phyloP scores from a whole-genome alignment of 1,140 invertebrate species.

The Drosophila trapezifrons region DNA sequence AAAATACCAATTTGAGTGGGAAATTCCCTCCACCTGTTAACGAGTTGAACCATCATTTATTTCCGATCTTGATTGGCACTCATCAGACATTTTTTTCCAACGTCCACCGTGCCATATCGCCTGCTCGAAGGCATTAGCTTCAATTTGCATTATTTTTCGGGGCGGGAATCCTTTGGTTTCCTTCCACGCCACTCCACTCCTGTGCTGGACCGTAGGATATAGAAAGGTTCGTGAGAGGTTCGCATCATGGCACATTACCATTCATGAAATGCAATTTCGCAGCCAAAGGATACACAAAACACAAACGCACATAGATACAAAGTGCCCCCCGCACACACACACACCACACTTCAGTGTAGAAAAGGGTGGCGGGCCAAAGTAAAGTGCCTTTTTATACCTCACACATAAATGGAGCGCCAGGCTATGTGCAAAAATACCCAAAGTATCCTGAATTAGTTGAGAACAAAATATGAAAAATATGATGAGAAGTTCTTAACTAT shows the following conservation, averaged over 20 bases:
- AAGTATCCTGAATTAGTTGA: background rate
- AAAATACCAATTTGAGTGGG: background rate
- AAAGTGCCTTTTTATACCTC: constrained; percentile 68
- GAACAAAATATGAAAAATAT: background rate
- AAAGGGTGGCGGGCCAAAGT: constrained; percentile 37
- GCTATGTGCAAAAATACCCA: constrained; percentile 9
- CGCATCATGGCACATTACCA: constrained; percentile 78
- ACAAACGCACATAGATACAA: constrained; percentile 53
- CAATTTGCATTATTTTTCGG: constrained; percentile 44
- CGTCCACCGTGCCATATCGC: background rate
- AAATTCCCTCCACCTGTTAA: constrained; percentile 13
- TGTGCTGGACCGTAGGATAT: constrained; percentile 5
- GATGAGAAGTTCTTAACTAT: background rate
- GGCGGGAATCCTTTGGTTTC: constrained; percentile 18
- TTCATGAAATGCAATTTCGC: constrained; percentile 80
- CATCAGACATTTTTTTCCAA: constrained; percentile 8
- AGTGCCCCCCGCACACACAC: constrained; percentile 23
- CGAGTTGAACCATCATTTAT: constrained; percentile 13
- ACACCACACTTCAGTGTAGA: background rate
- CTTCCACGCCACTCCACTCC: background rate
- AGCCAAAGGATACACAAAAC: constrained; percentile 69
- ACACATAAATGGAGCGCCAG: constrained; percentile 1
- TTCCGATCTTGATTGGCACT: constrained; percentile 23
- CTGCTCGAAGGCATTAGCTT: constrained; percentile 40
- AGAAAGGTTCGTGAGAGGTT: constrained; percentile 14